Percentiles rank a stretch among this genome's conserved stretches.
phyloP scores from a whole-genome alignment of 2,797 vertebrate species.

The Oreochromis mossambicus region DNA sequence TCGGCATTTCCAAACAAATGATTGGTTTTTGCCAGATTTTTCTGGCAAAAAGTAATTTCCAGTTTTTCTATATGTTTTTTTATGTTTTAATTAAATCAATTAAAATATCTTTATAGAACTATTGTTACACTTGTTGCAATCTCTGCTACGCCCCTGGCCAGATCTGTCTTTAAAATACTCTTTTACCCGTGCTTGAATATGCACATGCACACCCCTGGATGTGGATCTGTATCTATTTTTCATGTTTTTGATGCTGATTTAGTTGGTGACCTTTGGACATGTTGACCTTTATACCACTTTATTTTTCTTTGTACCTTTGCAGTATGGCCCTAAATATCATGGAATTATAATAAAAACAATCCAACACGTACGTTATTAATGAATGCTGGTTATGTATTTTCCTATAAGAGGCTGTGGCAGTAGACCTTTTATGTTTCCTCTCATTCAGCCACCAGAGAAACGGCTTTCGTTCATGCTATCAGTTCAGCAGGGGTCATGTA shows the following conservation, averaged over 20 bases:
- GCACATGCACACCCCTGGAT: neutral
- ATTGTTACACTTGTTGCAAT: neutral
- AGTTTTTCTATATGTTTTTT: neutral
- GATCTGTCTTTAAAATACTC: neutral
- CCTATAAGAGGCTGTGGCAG: neutral
- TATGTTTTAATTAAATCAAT: neutral
- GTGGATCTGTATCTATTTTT: neutral
- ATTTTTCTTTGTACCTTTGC: neutral
- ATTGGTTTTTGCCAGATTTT: neutral
- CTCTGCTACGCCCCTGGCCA: neutral
- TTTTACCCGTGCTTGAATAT: neutral
- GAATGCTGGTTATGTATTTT: neutral
- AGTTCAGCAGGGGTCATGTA: slow-evolving; percentile 95
- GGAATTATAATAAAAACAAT: neutral
- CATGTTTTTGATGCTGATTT: neutral
- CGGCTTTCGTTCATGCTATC: slow-evolving; percentile 94
- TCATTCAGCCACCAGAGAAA: slow-evolving; percentile 87
- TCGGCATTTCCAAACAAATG: neutral
- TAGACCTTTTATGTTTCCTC: neutral
- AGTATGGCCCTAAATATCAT: neutral
- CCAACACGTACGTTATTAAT: neutral
- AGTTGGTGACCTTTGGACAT: neutral
- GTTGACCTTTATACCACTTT: neutral
- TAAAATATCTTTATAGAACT: neutral
- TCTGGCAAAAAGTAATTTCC: neutral